Conservation (phyloP, 2,888 invertebrate species). For the Mesopsocus fuscifrons region DNA sequence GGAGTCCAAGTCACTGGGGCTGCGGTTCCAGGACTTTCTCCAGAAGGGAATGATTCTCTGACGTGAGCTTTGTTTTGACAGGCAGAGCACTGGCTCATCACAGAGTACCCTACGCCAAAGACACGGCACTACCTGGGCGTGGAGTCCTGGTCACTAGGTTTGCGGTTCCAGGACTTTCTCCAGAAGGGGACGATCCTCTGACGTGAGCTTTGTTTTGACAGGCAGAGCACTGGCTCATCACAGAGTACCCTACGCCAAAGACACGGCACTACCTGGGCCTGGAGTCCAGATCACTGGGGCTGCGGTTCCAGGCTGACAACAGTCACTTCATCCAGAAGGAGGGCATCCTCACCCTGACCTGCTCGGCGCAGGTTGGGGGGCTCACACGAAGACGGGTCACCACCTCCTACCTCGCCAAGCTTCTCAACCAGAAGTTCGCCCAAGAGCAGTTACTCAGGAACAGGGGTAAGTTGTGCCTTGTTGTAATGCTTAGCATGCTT, state of each 20-base stretch:
- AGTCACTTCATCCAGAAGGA: constrained; percentile 2
- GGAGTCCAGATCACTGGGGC: background rate
- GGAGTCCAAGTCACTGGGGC: too few species aligned
- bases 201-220: too few species aligned
- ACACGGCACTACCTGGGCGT: background rate
- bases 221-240: constrained; percentile 2
- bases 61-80: too few species aligned
- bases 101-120: too few species aligned
- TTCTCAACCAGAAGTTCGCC: constrained; percentile 2
- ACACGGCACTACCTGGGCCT: background rate
- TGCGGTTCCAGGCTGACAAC: constrained; percentile 8
- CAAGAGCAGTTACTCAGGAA: background rate
- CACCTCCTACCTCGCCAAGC: background rate
- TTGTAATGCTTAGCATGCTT: too few species aligned
- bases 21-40: too few species aligned
- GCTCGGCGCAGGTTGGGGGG: background rate
- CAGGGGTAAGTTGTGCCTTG: background rate
- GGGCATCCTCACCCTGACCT: background rate
- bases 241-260: background rate
- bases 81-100: too few species aligned
- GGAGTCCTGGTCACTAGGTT: background rate
- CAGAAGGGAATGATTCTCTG: too few species aligned
- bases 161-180: constrained; percentile 6
- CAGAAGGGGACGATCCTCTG: background rate
- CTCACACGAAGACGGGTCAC: background rate